These are phyloP conservation scores for Mylabris phalerata DNA, from an alignment of 1,140 invertebrate species.

Conservation along the genomic window DNA sequence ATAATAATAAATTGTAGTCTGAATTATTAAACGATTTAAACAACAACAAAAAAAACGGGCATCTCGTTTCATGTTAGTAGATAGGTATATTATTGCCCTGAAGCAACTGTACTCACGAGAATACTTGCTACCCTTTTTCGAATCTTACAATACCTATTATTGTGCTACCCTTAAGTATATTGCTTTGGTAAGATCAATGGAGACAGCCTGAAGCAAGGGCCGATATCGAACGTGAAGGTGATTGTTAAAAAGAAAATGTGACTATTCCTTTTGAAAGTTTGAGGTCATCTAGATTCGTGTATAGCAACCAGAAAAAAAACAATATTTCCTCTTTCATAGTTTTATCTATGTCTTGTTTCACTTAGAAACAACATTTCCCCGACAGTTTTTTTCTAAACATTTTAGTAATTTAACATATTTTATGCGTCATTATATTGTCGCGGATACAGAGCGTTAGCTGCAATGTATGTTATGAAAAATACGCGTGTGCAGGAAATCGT, in stretches of 20 bases:
- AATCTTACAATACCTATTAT: slow-evolving; percentile 34
- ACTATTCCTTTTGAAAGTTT: slow-evolving; percentile 17
- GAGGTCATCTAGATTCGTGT: slow-evolving; percentile 26
- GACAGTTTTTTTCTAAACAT: slow-evolving; percentile 1
- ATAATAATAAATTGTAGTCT: neutral
- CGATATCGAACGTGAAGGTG: slow-evolving; percentile 25
- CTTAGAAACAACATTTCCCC: neutral
- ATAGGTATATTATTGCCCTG: slow-evolving; percentile 7
- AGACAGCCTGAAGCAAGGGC: slow-evolving; percentile 17
- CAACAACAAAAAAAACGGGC: no score
- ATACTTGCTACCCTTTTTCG: slow-evolving; percentile 25
- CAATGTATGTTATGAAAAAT: slow-evolving; percentile 20
- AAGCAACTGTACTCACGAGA: slow-evolving; percentile 23
- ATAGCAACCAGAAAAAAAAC: slow-evolving; percentile 1
- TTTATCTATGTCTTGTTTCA: neutral
- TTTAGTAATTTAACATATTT: no score
- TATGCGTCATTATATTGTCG: no score
- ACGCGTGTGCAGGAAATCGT: slow-evolving; percentile 23
- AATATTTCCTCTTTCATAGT: neutral
- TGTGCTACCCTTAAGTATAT: slow-evolving; percentile 34
- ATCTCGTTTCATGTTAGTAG: neutral
- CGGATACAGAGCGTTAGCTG: neutral
- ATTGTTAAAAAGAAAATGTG: slow-evolving; percentile 18
- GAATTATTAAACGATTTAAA: neutral
- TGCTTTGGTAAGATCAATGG: slow-evolving; percentile 35